Evolutionary conservation across 64 coral and sea anemone species (phyloP).

Genomic region (Stylophora pistillata): DNA sequence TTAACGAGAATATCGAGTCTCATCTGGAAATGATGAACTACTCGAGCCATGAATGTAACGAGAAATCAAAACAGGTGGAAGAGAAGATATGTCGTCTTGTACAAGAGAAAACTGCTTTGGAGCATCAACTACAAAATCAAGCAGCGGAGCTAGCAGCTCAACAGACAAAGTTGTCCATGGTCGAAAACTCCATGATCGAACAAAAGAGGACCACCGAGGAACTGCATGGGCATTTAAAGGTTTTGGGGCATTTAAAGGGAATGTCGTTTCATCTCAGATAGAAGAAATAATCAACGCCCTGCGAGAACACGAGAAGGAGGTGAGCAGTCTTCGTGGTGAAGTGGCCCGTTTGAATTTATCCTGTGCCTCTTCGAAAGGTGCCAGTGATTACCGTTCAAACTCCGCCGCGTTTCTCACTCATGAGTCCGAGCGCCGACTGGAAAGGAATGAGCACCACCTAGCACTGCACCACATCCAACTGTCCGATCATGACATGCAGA

Average conservation of each 20-base stretch:
- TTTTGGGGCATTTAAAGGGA: neutral
- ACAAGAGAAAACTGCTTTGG: neutral
- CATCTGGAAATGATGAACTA: neutral
- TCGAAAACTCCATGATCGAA: neutral
- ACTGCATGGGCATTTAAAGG: neutral
- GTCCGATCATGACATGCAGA: slow-evolving; percentile 20
- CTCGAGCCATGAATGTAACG: neutral
- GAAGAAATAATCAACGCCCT: neutral
- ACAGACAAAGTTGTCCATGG: neutral
- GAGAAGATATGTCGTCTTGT: neutral
- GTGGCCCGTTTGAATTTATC: neutral
- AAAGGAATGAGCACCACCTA: slow-evolving; percentile 44
- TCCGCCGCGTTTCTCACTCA: too few relatives aligned
- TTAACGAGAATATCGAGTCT: neutral
- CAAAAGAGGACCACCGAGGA: neutral
- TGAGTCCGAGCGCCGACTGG: too few relatives aligned
- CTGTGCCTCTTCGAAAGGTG: too few relatives aligned
- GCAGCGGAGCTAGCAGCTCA: neutral
- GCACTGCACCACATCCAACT: slow-evolving; percentile 65
- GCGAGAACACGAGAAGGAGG: neutral
- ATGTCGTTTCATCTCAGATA: neutral
- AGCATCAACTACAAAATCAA: neutral
- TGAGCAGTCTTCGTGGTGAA: neutral
- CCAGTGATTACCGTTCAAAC: too few relatives aligned
- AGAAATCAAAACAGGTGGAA: neutral